phyloP scores from a whole-genome alignment of 2,113 vertebrate species.

The Pagrus major region DNA sequence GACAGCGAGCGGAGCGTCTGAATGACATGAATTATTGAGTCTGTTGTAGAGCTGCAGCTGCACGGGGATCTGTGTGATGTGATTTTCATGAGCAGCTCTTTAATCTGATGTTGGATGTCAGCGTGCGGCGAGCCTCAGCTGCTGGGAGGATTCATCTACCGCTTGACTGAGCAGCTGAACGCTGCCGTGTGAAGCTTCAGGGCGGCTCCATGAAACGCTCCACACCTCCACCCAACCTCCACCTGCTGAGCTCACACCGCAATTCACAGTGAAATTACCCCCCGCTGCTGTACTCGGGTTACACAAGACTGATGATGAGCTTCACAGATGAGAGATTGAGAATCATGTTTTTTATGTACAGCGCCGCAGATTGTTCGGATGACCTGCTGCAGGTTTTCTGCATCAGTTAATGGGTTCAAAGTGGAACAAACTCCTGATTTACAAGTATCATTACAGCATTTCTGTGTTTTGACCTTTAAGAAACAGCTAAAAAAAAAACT shows the following conservation, averaged over 20 bases:
- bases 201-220: background rate
- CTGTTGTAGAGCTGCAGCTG: conserved; percentile 31
- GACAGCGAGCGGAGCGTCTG: background rate
- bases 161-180: conserved; percentile 33
- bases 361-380: too few relatives aligned
- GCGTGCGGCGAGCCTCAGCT: conserved; percentile 19
- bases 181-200: background rate
- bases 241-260: conserved; percentile 26
- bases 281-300: background rate
- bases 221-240: background rate
- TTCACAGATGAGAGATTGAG: background rate
- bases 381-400: too few relatives aligned
- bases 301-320: background rate
- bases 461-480: too few relatives aligned
- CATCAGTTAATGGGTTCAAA: too few relatives aligned
- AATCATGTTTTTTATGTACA: too few relatives aligned
- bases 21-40: conserved; percentile 46
- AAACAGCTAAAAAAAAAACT: too few relatives aligned
- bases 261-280: background rate
- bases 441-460: too few relatives aligned
- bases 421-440: too few relatives aligned
- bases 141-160: conserved; percentile 22
- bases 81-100: conserved; percentile 55
- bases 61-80: conserved; percentile 20
- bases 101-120: conserved; percentile 48